Evolutionary conservation across 2,797 vertebrate species (phyloP), one percentile per base, ranked within the genome.

Genomic region (Thaleichthys pacificus): DNA sequence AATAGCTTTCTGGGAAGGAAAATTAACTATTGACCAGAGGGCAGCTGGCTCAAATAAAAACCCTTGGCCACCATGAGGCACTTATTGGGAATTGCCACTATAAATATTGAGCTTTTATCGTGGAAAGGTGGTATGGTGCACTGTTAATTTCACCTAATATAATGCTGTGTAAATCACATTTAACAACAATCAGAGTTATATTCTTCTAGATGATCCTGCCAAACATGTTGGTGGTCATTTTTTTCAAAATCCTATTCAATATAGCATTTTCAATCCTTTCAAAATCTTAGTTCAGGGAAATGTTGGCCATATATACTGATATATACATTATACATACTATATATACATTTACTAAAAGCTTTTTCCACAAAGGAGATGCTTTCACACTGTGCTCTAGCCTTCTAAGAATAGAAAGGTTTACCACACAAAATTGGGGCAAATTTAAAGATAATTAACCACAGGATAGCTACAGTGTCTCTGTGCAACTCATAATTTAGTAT

Each of bases 41-140:
- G 63, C 56, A 58, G 64, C 56, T 42, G 12, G 19, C 61, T 72
- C 38, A 60, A 47, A 72, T 60, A 64, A 66, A 42, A 65, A 60
- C 32, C 38, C 54, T n/a, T 5, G 56, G 22, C 32, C 19, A 30
- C 38, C 38, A 56, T 12, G 35, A 61, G 22, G 19, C 35, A 32
- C 7, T 35, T 51, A 61, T 65, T 60, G 54, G 24, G 28, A 49
- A 51, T 61, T 49, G 26, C 65, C 24, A 26, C 65, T 22, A 51
- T 66, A 66, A 66, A 66, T 66, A 66, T 49, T 66, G 65, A 19
- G 65, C 65, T 66, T 66, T 26, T 21, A 58, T 21, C 58, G 51
- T 28, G 14, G 6, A 32, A 71, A 71, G 38, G 65, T 8, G 5
- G 15, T 72, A 57, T 58, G 24, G 65, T 51, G 22, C 24, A 28